Percentiles rank a stretch among this genome's conserved stretches.
These are phyloP conservation scores for Caenorhabditis japonica DNA, from an alignment of 2,888 invertebrate species.

Conservation along the genomic window DNA sequence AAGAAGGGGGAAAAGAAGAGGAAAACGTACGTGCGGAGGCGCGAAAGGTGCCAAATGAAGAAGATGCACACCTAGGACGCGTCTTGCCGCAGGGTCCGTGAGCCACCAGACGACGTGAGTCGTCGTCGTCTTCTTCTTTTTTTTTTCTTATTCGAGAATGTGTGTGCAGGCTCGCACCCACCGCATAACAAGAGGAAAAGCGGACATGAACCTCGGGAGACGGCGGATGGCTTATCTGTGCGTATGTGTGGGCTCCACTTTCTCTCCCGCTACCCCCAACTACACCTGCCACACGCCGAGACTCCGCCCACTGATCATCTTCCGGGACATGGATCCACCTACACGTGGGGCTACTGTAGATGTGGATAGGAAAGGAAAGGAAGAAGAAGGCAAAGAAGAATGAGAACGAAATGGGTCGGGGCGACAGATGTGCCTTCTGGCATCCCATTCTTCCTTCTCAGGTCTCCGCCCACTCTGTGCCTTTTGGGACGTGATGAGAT, in stretches of 20 bases:
- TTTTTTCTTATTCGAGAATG: conserved; percentile 38
- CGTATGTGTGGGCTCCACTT: conserved; percentile 24
- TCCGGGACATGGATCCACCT: neutral
- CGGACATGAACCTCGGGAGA: conserved; percentile 45
- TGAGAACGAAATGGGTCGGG: neutral
- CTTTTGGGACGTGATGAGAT: conserved; percentile 48
- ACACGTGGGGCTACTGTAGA: conserved; percentile 31
- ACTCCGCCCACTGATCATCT: conserved; percentile 20
- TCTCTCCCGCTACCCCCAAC: neutral
- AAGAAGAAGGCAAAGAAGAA: conserved; percentile 7
- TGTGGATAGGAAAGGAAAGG: conserved; percentile 5
- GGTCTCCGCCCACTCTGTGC: conserved; percentile 34
- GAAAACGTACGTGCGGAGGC: conserved; percentile 12
- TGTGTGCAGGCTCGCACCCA: conserved; percentile 47
- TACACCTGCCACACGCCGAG: conserved; percentile 34
- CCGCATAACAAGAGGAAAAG: conserved; percentile 47
- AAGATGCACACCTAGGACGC: conserved; percentile 57
- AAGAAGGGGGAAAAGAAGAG: conserved; percentile 9
- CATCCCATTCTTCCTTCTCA: conserved; percentile 19
- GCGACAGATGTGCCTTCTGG: conserved; percentile 35
- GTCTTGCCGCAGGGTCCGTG: conserved; percentile 35
- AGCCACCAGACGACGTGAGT: conserved; percentile 48
- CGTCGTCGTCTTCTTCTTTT: too few species aligned
- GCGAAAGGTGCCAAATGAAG: conserved; percentile 58
- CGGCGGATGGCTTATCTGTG: conserved; percentile 39